phyloP scores from a whole-genome alignment of 92 coral and sea anemone genomes.

The Parazoanthus atlanticus region DNA sequence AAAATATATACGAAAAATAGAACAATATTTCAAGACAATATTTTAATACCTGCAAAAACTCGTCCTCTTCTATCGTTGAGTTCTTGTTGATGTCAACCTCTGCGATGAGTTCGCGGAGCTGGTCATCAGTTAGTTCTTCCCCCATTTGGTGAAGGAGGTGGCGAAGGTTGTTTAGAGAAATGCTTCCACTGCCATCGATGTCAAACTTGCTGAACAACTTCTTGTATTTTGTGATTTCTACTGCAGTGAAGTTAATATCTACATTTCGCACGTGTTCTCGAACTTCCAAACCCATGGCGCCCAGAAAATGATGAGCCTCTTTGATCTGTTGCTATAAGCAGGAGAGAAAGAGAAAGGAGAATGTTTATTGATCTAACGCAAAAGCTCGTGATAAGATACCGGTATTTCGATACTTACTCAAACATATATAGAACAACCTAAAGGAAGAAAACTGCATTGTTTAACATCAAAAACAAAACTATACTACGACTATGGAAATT shows the following conservation, averaged over 20 bases:
- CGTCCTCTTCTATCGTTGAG: conserved; percentile 77
- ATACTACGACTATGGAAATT: too few relatives aligned
- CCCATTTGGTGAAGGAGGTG: conserved; percentile 72
- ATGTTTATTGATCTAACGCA: not conserved
- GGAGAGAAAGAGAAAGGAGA: not conserved
- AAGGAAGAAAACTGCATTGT: too few relatives aligned
- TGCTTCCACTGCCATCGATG: conserved; percentile 64
- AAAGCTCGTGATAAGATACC: not conserved
- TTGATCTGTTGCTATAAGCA: conserved; percentile 70
- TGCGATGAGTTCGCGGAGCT: conserved; percentile 75
- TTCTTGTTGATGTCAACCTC: conserved; percentile 84
- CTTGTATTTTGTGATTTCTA: conserved; percentile 70
- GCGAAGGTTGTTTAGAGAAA: conserved; percentile 66
- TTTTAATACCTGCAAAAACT: conserved; percentile 72
- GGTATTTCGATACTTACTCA: too few relatives aligned
- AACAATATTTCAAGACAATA: not conserved
- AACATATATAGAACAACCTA: too few relatives aligned
- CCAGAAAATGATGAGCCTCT: conserved; percentile 76
- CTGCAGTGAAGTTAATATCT: conserved; percentile 76
- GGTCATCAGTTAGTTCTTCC: conserved; percentile 71
- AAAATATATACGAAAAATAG: too few relatives aligned
- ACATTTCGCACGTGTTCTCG: conserved; percentile 71
- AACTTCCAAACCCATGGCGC: conserved; percentile 87
- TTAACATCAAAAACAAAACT: too few relatives aligned
- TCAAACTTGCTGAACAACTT: conserved; percentile 66